Percentiles rank a stretch among this genome's conserved stretches.
phyloP scores from a whole-genome alignment of 2,797 vertebrate genomes.

The Labeo calbasu region DNA sequence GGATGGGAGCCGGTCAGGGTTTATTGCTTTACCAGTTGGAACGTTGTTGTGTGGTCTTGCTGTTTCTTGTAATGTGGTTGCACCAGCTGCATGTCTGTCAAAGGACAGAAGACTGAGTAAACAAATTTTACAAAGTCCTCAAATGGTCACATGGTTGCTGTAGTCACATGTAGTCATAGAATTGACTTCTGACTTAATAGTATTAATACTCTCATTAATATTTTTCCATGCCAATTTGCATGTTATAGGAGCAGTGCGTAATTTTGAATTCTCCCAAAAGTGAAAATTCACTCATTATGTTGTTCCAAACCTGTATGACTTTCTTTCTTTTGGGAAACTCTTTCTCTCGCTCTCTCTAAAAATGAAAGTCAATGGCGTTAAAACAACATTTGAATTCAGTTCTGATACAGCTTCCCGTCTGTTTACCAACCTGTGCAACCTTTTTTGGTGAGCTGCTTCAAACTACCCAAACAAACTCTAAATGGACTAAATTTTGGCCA shows the following conservation, averaged over 20 bases:
- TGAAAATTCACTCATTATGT: neutral
- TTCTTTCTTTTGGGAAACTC: neutral
- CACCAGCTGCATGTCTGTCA: slow-evolving; percentile 24
- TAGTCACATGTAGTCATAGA: neutral
- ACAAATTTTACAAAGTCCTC: slow-evolving; percentile 2
- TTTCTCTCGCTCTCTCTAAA: no score
- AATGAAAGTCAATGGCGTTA: neutral
- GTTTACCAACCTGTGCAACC: no score
- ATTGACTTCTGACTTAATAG: neutral
- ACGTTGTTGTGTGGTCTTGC: slow-evolving; percentile 36
- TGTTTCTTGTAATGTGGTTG: slow-evolving; percentile 20
- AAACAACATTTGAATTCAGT: neutral
- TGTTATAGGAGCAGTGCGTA: no score
- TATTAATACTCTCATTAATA: neutral
- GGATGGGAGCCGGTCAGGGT: neutral
- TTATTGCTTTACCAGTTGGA: slow-evolving; percentile 22
- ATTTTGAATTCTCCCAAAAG: neutral
- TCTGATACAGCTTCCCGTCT: neutral
- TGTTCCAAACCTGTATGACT: neutral
- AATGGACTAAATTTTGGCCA: neutral
- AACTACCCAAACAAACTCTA: neutral
- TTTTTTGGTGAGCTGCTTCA: neutral
- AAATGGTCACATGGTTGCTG: neutral
- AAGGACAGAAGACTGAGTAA: slow-evolving; percentile 17
- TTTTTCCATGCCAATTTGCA: no score